phyloP scores from a whole-genome alignment of 1,140 invertebrate species.

The Drosophila serrata region DNA sequence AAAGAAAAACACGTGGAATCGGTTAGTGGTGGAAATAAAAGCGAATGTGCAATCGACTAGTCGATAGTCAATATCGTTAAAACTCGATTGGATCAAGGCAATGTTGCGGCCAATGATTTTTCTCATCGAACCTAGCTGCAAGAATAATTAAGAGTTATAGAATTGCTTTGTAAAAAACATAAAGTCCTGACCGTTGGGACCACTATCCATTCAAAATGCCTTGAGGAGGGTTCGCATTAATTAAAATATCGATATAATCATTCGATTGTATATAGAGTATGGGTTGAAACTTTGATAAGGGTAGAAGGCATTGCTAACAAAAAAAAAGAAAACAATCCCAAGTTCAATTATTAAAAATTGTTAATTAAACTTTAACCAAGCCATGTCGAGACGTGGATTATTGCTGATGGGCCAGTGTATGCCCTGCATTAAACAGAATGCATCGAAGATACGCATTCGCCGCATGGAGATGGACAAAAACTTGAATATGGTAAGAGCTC shows the following conservation, averaged over 20 bases:
- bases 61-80: neutral
- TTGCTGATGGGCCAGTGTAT: slow-evolving; percentile 90
- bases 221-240: no score
- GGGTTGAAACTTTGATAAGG: neutral
- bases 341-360: slow-evolving; percentile 31
- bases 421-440: slow-evolving; percentile 90
- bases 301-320: neutral
- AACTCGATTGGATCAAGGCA: neutral
- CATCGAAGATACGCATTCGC: slow-evolving; percentile 90
- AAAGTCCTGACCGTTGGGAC: neutral
- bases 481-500: slow-evolving; percentile 69
- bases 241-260: neutral
- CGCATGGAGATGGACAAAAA: slow-evolving; percentile 89
- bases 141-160: no score
- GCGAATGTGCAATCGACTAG: neutral
- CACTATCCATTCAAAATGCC: neutral
- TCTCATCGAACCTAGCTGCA: no score
- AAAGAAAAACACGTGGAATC: slow-evolving; percentile 37
- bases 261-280: neutral
- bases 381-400: slow-evolving; percentile 64
- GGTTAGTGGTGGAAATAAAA: neutral
- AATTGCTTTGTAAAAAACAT: neutral
- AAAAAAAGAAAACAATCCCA: slow-evolving; percentile 5
- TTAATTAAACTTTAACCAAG: slow-evolving; percentile 19
- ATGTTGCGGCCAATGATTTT: no score